Conservation (phyloP, 53 echinoderm and acorn worm species). For the Mesocentrotus franciscanus region DNA sequence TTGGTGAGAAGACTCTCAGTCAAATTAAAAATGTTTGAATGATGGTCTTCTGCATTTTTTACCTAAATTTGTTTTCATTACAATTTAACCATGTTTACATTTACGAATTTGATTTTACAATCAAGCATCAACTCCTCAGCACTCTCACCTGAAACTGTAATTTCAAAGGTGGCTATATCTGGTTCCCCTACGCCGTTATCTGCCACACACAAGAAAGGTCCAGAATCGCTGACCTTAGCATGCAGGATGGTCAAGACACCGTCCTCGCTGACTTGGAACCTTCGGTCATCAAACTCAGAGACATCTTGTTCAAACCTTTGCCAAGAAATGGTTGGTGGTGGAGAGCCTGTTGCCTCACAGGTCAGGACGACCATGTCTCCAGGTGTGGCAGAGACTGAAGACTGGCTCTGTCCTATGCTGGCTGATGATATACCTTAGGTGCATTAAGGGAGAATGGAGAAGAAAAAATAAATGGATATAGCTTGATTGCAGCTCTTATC, state of each 20-base stretch:
- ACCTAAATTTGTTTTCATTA: background rate
- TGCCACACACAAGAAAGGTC: slow-evolving; percentile 61
- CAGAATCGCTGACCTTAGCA: slow-evolving; percentile 62
- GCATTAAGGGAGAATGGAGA: background rate
- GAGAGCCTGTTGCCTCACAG: slow-evolving; percentile 87
- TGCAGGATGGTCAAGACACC: slow-evolving; percentile 69
- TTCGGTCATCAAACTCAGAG: slow-evolving; percentile 33
- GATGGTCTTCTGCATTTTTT: background rate
- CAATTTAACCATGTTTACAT: background rate
- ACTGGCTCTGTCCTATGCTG: slow-evolving; percentile 43
- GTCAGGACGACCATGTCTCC: slow-evolving; percentile 79
- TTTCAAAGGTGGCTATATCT: slow-evolving; percentile 59
- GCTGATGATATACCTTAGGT: slow-evolving; percentile 49
- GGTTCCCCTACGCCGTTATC: slow-evolving; percentile 64
- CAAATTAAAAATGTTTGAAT: background rate
- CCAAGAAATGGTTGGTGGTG: slow-evolving; percentile 84
- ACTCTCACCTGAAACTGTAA: slow-evolving; percentile 46
- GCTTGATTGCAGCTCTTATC: too few species aligned
- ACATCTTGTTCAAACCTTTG: slow-evolving; percentile 44
- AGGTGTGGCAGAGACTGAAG: slow-evolving; percentile 55
- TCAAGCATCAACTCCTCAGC: background rate
- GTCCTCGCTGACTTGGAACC: slow-evolving; percentile 64
- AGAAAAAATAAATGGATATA: too few species aligned
- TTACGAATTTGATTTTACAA: background rate
- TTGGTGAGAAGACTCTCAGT: background rate